Evolutionary conservation across 2,113 vertebrate species (phyloP), one percentile per base, ranked within the genome.

Genomic region (Cryptomyrus ogoouensis): DNA sequence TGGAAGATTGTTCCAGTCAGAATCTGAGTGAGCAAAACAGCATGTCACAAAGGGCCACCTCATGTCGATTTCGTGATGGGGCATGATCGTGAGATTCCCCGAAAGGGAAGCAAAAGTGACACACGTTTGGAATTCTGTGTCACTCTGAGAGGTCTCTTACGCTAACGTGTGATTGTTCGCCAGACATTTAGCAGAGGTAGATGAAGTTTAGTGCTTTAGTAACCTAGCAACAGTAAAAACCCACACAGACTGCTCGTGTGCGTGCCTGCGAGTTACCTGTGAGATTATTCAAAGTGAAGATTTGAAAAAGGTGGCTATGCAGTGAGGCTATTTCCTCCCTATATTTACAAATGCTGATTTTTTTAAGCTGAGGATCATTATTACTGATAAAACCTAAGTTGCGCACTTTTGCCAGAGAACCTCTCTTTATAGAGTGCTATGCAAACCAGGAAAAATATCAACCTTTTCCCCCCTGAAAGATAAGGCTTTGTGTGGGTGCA

Each of bases 211-310:
- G 13, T 80, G 35, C 74, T 80, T 80, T 80, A 19, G 74, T 80
- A 80, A 80, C 74, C 74, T 80, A 80, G 74, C 74, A 80, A 80
- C 74, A 80, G 74, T 42, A 35, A 80, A 80, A 80, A 80, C 74
- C 74, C 74, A 80, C 74, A 80, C 15, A 80, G 74, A 42, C 35
- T 17, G 35, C 35, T 74, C 1, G 13, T 80, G 74, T 80, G 13
- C 35, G 5, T 80, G 31, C 74, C 74, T 42, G 15, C 2, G 27
- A 70, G 13, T 80, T 80, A 80, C 74, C 74, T 80, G 74, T 80
- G 74, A 42, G 74, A 42, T 80, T 80, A 80, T 80, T 80, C 74
- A 80, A 77, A 35, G 70, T 77, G 62, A 27, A 66, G 62, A 31
- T 66, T 66, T 27, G 62, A 66, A 66, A 66, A 70, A 70, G n/a